phyloP scores from a whole-genome alignment of 2,888 invertebrate genomes.

The Alloscopus bannaensis region DNA sequence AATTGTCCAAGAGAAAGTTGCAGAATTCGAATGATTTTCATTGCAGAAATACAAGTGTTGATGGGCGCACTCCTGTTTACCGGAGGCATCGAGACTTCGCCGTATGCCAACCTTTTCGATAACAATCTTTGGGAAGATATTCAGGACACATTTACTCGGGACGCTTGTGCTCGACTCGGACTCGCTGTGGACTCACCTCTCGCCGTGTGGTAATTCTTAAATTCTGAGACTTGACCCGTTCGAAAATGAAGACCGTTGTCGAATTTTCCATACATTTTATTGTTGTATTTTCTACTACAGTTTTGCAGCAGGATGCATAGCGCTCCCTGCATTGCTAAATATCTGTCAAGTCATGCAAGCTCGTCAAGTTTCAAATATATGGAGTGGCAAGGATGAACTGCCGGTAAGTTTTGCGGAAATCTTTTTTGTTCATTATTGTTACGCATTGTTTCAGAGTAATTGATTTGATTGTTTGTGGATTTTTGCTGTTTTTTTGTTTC shows the following conservation, averaged over 20 bases:
- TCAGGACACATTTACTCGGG: constrained; percentile 92
- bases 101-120: constrained; percentile 85
- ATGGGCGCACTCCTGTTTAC: constrained; percentile 91
- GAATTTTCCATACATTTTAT: background rate
- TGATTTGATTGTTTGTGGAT: background rate
- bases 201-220: constrained; percentile 83
- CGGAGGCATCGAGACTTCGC: constrained; percentile 83
- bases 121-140: constrained; percentile 89
- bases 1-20: background rate
- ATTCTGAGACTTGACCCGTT: background rate
- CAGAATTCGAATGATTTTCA: constrained; percentile 52
- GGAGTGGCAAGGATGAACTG: constrained; percentile 96
- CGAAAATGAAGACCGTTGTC: background rate
- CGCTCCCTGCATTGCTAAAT: constrained; percentile 94
- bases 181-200: constrained; percentile 93
- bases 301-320: constrained; percentile 93
- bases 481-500: constrained; percentile 55
- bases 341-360: constrained; percentile 94
- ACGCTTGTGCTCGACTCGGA: constrained; percentile 93
- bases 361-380: constrained; percentile 92
- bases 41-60: constrained; percentile 85
- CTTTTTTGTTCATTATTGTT: background rate
- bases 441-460: too few relatives aligned
- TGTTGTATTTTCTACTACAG: constrained; percentile 76
- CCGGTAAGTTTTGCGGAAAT: constrained; percentile 82